Base-by-base conservation (phyloP, 2,888 invertebrate species). In the Napeogenes sylphis region DNA sequence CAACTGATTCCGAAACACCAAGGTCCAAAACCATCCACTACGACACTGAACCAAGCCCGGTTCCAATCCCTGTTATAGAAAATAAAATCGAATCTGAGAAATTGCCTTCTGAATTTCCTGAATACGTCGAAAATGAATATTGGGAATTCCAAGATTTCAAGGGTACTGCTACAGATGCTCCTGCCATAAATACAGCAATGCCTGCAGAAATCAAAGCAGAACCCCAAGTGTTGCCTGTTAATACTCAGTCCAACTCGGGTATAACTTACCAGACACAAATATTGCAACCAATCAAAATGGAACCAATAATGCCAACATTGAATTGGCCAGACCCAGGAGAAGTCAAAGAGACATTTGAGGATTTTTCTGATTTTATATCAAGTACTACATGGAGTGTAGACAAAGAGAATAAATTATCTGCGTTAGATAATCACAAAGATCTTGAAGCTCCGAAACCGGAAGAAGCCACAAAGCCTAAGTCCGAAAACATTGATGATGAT, bases 241-340 rank as follows among this genome's bases (percentile, higher is more conserved):
- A 69, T 61, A 56, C 70, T 45, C 58, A 72, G 42, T 68, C 70
- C 32, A 76, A 74, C 71, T 60, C 69, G 35, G 76, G 70, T 67
- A 63, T 73, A 13, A 74, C 75, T 51, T 78, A 81, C 70, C 79
- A 83, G 72, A 82, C 80, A 33, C 82, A 84, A 65, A 75, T 91
- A 56, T 73, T 91, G 64, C 86, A 90, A 71, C 91, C 91, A 42
- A 83, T 90, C 58, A 90, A 84, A 75, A 69, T 90, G 62, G 85
- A 88, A 68, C 84, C 86, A 2, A 71, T 79, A 13, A 81, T 85
- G 68, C 90, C 91, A 10, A 82, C 84, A n/a, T 75, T 91, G 38
- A 91, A 91, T 68, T 91, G 91, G 91, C 91, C 91, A 13, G 84
- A 87, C 65, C 91, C 91, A 63, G 91, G 91, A 4, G 84, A 91